Percentiles rank a stretch among this genome's conserved stretches.
phyloP scores from a whole-genome alignment of 2,888 invertebrate genomes.

The Cataglyphis albicans region DNA sequence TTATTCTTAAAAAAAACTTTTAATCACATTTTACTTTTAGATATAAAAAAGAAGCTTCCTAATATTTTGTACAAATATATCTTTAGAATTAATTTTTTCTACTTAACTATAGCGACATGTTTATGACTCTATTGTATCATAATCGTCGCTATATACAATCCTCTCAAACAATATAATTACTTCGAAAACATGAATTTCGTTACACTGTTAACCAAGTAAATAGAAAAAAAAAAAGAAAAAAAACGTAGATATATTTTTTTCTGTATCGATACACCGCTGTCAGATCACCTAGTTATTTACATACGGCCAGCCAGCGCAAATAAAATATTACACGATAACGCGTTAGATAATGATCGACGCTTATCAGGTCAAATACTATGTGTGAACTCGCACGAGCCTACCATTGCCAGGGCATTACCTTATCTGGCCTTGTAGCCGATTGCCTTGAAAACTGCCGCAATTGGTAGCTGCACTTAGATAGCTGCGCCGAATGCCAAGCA shows the following conservation, averaged over 20 bases:
- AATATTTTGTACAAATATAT: neutral
- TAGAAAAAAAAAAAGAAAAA: neutral
- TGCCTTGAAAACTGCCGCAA: slow-evolving; percentile 70
- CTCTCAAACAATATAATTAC: slow-evolving; percentile 44
- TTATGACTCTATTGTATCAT: neutral
- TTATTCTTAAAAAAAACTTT: neutral
- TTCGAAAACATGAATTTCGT: slow-evolving; percentile 24
- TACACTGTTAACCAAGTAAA: neutral
- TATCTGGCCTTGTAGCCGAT: slow-evolving; percentile 73
- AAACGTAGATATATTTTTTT: slow-evolving; percentile 29
- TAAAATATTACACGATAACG: slow-evolving; percentile 76
- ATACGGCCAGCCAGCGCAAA: slow-evolving; percentile 70
- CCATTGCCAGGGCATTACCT: slow-evolving; percentile 72
- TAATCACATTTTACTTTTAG: neutral
- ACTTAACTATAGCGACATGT: neutral
- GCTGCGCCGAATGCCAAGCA: slow-evolving; percentile 49
- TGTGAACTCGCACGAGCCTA: slow-evolving; percentile 74
- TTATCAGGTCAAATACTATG: slow-evolving; percentile 73
- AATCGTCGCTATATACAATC: neutral
- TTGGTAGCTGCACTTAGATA: slow-evolving; percentile 22
- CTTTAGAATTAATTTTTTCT: neutral
- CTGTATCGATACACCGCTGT: slow-evolving; percentile 24
- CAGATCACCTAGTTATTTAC: slow-evolving; percentile 69
- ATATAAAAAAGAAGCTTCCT: neutral
- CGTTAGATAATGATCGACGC: slow-evolving; percentile 76